These are phyloP conservation scores for Diarsia rubi DNA, from an alignment of 2,888 invertebrate species.

Conservation along the genomic window DNA sequence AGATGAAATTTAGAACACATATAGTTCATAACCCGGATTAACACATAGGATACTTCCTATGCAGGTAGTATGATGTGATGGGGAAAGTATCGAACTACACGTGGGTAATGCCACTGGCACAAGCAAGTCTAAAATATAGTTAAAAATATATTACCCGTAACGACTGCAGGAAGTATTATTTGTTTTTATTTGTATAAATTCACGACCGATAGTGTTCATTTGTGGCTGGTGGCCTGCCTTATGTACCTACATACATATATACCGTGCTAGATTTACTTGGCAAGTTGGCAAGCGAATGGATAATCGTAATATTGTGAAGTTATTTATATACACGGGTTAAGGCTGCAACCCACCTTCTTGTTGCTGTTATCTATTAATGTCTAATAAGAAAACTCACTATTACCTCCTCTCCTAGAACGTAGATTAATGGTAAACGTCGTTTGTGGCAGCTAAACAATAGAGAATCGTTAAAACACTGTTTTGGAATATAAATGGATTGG, in stretches of 20 bases:
- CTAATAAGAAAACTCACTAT: not conserved
- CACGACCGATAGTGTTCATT: conserved; percentile 20
- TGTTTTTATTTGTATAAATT: conserved; percentile 15
- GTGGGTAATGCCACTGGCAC: no score
- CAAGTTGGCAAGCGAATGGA: conserved; percentile 39
- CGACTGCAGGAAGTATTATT: not conserved
- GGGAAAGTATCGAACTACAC: no score
- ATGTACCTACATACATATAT: conserved; percentile 11
- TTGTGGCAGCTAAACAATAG: not conserved
- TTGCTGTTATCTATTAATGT: not conserved
- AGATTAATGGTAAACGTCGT: not conserved
- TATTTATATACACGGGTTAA: conserved; percentile 42
- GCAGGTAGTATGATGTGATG: no score
- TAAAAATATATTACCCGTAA: not conserved
- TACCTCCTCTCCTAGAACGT: not conserved
- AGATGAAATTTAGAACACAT: no score
- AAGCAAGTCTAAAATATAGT: no score
- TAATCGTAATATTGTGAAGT: conserved; percentile 20
- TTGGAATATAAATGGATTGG: no score
- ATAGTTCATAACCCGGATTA: no score
- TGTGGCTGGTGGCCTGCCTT: conserved; percentile 4
- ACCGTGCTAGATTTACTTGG: conserved; percentile 33
- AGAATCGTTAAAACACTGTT: conserved; percentile 1
- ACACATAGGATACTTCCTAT: no score
- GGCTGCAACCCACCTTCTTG: conserved; percentile 27